Base-by-base conservation (phyloP, 2,113 vertebrate genomes). In the Phodopus roborovskii region DNA sequence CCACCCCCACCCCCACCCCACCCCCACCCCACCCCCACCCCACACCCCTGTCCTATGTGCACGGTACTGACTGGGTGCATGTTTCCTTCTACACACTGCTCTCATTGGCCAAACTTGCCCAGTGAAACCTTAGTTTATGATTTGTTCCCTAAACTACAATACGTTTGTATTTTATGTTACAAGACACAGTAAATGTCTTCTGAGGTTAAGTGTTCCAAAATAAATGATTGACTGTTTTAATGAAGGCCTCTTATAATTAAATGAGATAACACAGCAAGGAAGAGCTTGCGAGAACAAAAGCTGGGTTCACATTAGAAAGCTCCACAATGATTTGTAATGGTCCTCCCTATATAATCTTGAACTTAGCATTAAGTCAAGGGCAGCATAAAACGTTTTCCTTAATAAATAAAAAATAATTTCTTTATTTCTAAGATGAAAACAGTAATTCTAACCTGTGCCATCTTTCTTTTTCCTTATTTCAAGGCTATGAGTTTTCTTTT, bases 171-270 rank as follows among this genome's bases (percentile, higher is more conserved):
- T 95, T 93, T 88, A 95, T 79, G 36, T 30, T 24, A 64, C 92
- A 96, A 92, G 97, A 97, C 97, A 97, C 45, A 90, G 84, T 58
- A 97, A 98, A 96, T 45, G 24, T 94, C 39, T 90, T 94, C 73
- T 95, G 74, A 97, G 97, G 91, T 92, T 95, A 90, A 70, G 58
- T 45, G 50, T 39, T 92, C 83, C 62, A 91, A 97, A 96, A 95
- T 75, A 91, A 97, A 94, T 96, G 30, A 91, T 91, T 77, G 73
- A 97, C 95, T 91, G 64, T 96, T 98, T 96, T 97, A 93, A 66
- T 42, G 94, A 81, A 97, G 95, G 68, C n/a, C 96, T 98, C 83
- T 97, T 96, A 90, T 48, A 94, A 83, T 79, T 95, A 96, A 97
- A 92, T 86, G 75, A 84, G 71, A 77, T 17, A 26, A 42, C 0